A percentile compares a stretch with the other conserved stretches of the same genome.
Evolutionary conservation across 2,113 vertebrate species (phyloP).

Genomic region (Meleagris gallopavo): DNA sequence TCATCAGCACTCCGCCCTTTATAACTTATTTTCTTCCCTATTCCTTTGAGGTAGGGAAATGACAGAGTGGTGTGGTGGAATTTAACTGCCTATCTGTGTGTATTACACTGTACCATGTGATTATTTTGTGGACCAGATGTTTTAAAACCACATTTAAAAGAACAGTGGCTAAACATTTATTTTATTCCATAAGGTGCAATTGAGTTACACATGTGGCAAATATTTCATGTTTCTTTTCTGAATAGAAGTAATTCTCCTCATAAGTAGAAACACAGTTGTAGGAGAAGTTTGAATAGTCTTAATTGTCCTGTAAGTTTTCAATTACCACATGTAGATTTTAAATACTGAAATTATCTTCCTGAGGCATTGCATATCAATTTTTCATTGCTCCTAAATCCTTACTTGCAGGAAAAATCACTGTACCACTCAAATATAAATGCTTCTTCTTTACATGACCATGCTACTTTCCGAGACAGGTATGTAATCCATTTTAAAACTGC

Average conservation of each 20-base stretch:
- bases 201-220: not conserved
- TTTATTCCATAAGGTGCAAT: not conserved
- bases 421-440: not conserved
- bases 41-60: not conserved
- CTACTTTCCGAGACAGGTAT: not conserved
- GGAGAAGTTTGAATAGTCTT: not conserved
- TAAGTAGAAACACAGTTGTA: not conserved
- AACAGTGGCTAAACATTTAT: not conserved
- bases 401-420: constrained; percentile 17
- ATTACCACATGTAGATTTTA: constrained; percentile 32
- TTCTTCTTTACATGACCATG: not conserved
- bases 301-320: not conserved
- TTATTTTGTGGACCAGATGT: not conserved
- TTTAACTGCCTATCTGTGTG: fast-evolving
- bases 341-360: constrained; percentile 6
- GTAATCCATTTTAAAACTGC: not conserved
- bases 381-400: constrained; percentile 41
- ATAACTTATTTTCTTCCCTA: not conserved
- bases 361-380: constrained; percentile 49
- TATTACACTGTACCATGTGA: not conserved
- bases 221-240: not conserved
- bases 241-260: not conserved
- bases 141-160: not conserved
- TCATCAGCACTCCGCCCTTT: not conserved
- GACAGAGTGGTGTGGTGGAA: fast-evolving